Conservation (phyloP, 1,140 invertebrate species). For the Cherax destructor region DNA sequence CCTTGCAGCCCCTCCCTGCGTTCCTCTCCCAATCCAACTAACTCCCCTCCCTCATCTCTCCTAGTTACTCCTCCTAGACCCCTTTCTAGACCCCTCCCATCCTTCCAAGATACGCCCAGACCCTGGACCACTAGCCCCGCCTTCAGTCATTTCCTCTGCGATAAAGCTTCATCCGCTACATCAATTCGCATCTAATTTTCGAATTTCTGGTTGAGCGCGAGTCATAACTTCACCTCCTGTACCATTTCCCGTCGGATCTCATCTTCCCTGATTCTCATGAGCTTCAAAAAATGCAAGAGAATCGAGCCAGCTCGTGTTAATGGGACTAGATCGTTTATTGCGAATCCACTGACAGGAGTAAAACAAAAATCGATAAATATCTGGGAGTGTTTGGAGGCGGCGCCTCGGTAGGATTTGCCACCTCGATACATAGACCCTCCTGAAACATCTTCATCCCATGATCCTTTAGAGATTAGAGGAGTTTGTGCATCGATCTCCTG, state of each 20-base stretch:
- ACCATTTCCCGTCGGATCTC: not conserved
- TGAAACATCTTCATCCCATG: not conserved
- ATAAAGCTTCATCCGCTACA: not conserved
- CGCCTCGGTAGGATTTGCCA: not conserved
- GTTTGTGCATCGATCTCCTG: not conserved
- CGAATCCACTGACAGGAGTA: not conserved
- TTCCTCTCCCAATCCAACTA: not conserved
- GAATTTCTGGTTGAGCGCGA: not conserved
- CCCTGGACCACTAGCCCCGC: not conserved
- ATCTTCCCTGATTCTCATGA: not conserved
- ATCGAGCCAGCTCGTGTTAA: not conserved
- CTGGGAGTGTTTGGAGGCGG: not conserved
- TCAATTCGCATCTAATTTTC: not conserved
- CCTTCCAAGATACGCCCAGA: not conserved
- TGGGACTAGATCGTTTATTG: not conserved
- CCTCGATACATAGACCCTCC: not conserved
- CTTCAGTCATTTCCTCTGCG: slow-evolving; percentile 4
- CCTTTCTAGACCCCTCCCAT: not conserved
- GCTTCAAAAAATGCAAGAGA: not conserved
- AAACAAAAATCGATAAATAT: slow-evolving; percentile 17
- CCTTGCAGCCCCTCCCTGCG: not conserved
- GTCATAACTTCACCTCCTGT: not conserved
- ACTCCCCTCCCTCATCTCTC: not conserved
- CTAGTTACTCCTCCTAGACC: not conserved
- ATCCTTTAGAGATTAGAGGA: not conserved